Base-by-base conservation (phyloP, 2,797 vertebrate species). In the Poeciliopsis gracilis region DNA sequence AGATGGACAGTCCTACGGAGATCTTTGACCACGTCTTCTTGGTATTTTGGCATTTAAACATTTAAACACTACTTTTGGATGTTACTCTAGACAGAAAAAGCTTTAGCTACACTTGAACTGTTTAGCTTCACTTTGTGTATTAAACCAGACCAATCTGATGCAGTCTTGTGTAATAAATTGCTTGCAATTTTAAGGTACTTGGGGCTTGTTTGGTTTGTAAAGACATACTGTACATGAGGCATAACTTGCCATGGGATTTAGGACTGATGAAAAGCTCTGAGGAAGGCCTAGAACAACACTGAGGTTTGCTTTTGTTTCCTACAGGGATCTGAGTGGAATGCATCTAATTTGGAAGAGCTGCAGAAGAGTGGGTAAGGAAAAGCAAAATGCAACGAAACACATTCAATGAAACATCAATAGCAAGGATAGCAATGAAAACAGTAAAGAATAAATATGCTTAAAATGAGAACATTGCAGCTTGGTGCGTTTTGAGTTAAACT, bases 281-380 rank as follows among this genome's bases (percentile, higher is more conserved):
- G 63, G 36, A 84, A 87, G 78, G 71, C 78, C 79, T 75, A 77
- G 75, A 88, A 86, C 84, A 82, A 79, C 78, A 86, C 86, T 90
- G 71, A 92, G 75, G 82, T 72, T 86, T 91, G 82, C 69, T 82
- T 89, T 89, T 90, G 79, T 92, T 94, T 91, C 82, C 86, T 93
- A 79, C 93, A 99, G 98, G 98, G 98, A 86, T 99, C 98, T 0
- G 98, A 99, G 87, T 99, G 98, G 98, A 99, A 99, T 38, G 98
- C 98, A 77, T 99, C 98, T 85, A 99, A 99, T 91, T 89, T 99
- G 90, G 98, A 99, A 87, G 98, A 99, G 90, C 94, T 99, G 89
- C 98, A 99, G 94, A 97, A 96, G 88, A 96, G 97, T 86, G 97
- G 98, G 98, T 99, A 92, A 97, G 97, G 55, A 73, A 36, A 53